Evolutionary conservation across 2,888 invertebrate genomes (phyloP), one percentile per base, ranked within the genome.

Genomic region (Nephrotoma guestfalica): DNA sequence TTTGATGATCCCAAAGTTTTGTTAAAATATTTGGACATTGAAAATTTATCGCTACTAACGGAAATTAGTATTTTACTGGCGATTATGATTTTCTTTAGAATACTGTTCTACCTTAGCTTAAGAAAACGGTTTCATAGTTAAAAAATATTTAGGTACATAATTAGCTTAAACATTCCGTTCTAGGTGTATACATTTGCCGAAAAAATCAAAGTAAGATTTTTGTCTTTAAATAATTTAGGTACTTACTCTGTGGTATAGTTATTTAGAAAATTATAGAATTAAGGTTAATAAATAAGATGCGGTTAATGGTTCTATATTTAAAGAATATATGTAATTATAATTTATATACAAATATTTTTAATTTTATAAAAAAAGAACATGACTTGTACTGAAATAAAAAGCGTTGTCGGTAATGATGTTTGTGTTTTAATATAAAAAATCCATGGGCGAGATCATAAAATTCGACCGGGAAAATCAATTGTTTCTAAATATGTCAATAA

Each of bases 1-100:
- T 95, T 94, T 88, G 92, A 93, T 9, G 94, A 95, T 90, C 95
- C 95, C 0, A 93, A 93, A 83, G 94, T 94, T 0, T 88, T 95
- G 4, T 88, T 94, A 0, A 92, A 93, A 88, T 95, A 93, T 88
- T 89, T 95, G 43, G 94, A 94, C 88, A 92, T 94, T 7, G 93
- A 93, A 86, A 91, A 91, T 7, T 93, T 90, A 18, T 94, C 94
- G 0, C 92, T 94, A 2, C 93, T 93, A 92, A 90, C 92, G 13
- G 94, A 94, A 90, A 92, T 95, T 83, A 89, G 90, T 0, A 91
- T 92, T 43, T 91, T 95, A 89, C 86, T 93, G 6, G 89, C 90
- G 40, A 91, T 94, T 15, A 91, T 94, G 91, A 86, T 94, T 0
- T 89, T 94, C 4, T 94, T 94, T 88, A 91, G 94, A 88, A 91